phyloP scores from a whole-genome alignment of 2,797 vertebrate species.

The Pogoniulus pusillus region DNA sequence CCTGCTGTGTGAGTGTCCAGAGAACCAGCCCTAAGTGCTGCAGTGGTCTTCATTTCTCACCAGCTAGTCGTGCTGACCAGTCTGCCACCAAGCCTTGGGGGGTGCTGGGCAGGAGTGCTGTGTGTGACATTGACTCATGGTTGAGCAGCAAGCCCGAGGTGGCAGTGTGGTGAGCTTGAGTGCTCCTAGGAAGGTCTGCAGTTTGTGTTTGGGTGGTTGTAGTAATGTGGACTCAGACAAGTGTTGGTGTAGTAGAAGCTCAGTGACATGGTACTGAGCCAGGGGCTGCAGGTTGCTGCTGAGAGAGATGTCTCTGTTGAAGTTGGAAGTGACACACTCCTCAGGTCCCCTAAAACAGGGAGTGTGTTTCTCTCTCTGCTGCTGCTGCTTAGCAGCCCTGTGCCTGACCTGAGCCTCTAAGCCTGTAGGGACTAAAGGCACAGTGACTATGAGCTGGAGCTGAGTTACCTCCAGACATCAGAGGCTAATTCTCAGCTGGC shows the following conservation, averaged over 20 bases:
- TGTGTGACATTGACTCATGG: not conserved
- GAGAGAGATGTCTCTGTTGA: not conserved
- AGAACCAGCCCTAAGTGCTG: not conserved
- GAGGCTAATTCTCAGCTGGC: not conserved
- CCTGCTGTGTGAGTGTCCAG: not conserved
- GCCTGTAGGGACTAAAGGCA: accelerated
- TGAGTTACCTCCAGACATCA: not conserved
- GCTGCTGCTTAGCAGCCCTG: not conserved
- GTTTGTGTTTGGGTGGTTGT: not conserved
- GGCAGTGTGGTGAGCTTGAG: not conserved
- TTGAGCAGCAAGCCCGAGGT: not conserved
- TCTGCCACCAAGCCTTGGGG: not conserved
- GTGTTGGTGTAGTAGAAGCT: not conserved
- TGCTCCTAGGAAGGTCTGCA: not conserved
- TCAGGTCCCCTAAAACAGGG: too few species aligned
- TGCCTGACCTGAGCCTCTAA: not conserved
- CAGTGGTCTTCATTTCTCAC: not conserved
- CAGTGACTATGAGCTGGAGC: not conserved
- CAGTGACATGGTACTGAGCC: not conserved
- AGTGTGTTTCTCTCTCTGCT: too few species aligned
- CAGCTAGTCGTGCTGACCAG: not conserved
- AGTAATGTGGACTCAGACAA: not conserved
- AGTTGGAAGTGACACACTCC: accelerated
- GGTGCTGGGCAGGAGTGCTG: not conserved
- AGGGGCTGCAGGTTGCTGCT: not conserved